Base-by-base conservation (phyloP, 1,140 invertebrate species). In the Oreohelix idahoensis region DNA sequence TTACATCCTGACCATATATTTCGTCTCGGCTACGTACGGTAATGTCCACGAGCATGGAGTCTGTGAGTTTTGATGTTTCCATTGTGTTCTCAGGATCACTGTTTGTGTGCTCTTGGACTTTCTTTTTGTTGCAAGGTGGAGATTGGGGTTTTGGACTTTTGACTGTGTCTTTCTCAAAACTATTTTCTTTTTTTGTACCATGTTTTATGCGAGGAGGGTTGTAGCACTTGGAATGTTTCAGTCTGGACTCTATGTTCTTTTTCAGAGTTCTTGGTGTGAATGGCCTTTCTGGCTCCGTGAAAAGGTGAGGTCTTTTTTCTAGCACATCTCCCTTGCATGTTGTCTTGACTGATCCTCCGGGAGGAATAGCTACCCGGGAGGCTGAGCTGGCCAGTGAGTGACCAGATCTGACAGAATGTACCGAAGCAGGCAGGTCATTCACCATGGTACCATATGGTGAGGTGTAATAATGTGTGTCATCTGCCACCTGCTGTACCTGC, bases 241-340 rank as follows among this genome's bases (percentile, higher is more conserved):
- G 85, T 49, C 85, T 85, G 36, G 92, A 92, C 39, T 86, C 81
- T 36, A 88, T 76, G 71, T 90, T 89, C 49, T 86, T 88, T 83
- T 92, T 92, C 23, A 92, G 77, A 26, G 89, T 90, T 78, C 91
- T 83, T 42, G 92, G 92, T 23, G 90, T 92, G 81, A 92, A 92
- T 15, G 91, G 90, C 70, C 90, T 89, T 32, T 89, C 86, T 20
- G 89, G 88, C 36, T 92, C 88, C 29, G 90, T 92, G 78, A 92
- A 92, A 15, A 83, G 84, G 70, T 92, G 88, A 51, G 88, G 74
- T 35, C 88, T 77, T 76, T 89, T 92, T 0, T 92, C 86, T 17
- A 92, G 78, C 0, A 92, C 20, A 84, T 92, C 92, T 15, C 89
- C 90, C 85, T 89, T 84, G 75, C 90, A 88, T 38, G 89, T 89